A percentile compares a stretch with the other conserved stretches of the same genome.
phyloP scores from a whole-genome alignment of 1,140 invertebrate species.

The Aplysia californica region DNA sequence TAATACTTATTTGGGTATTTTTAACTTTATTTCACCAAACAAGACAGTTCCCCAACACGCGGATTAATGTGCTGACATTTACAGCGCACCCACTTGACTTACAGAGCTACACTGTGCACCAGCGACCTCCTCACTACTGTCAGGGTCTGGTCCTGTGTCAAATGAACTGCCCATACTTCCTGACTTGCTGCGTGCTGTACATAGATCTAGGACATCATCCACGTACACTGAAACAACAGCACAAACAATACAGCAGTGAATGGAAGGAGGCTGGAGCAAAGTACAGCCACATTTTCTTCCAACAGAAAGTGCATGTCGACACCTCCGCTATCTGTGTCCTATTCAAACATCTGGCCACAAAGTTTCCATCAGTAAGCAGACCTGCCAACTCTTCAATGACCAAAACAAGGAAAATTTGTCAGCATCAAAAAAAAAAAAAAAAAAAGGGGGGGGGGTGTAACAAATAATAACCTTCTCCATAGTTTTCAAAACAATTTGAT shows the following conservation, averaged over 20 bases:
- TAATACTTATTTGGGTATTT: neutral
- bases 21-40: neutral
- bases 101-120: too few relatives aligned
- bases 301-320: neutral
- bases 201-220: slow-evolving; percentile 68
- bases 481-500: too few relatives aligned
- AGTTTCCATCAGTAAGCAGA: neutral
- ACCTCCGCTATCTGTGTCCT: neutral
- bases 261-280: neutral
- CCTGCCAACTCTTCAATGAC: neutral
- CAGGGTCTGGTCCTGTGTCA: too few relatives aligned
- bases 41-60: neutral
- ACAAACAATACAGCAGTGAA: neutral
- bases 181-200: slow-evolving; percentile 42
- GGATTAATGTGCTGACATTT: neutral
- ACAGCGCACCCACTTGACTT: neutral
- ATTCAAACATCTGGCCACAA: neutral
- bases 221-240: slow-evolving; percentile 61
- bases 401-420: too few relatives aligned
- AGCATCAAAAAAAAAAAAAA: too few relatives aligned
- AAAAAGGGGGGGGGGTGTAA: too few relatives aligned
- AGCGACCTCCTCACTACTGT: too few relatives aligned
- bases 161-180: neutral
- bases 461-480: too few relatives aligned
- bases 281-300: too few relatives aligned